Evolutionary conservation across 1,140 invertebrate genomes (phyloP), one percentile per base, ranked within the genome.

Genomic region (Chymomyza costata): DNA sequence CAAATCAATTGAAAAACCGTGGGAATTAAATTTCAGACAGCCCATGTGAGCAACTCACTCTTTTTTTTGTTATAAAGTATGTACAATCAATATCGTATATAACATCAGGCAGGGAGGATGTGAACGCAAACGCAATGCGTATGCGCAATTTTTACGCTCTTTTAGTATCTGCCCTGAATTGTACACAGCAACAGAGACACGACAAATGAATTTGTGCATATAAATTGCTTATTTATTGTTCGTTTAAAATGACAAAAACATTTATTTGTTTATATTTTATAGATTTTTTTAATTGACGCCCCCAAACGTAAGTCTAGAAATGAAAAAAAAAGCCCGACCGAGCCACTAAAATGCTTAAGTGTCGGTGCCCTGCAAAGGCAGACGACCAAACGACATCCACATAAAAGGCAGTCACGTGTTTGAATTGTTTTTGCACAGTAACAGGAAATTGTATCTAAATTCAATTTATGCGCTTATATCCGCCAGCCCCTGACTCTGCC

Each of bases 371-470:
- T 25, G 21, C 21, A 46, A 13, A 32, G 14, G 55, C 7, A 31
- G 38, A 3, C 21, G 8, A 8, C 21, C 21, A 8, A 25, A 25
- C 8, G 21, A 3, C 21, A 25, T 5, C 3, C 21, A 25, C 3
- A 25, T 25, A 25, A 53, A 48, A 51, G 46, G 52, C 58, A 70
- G 71, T 78, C 71, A 76, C 70, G 71, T 8, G 21, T 8, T 8
- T 3, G 21, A 25, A 8, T 8, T 25, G 21, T 8, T 25, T 25
- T 25, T 25, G 21, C 21, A 25, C 21, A 76, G 56, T 48, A 61
- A 78, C 71, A 66, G 71, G 71, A 78, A 78, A 76, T 76, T 78
- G 71, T 76, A 76, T 76, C 71, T 78, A 78, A 76, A 76, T 76
- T 76, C 66, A 76, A 76, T 76, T 76, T 76, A 68, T 78, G 70